Evolutionary conservation across 2,888 invertebrate genomes (phyloP).

Genomic region (Cephus rjabovi): DNA sequence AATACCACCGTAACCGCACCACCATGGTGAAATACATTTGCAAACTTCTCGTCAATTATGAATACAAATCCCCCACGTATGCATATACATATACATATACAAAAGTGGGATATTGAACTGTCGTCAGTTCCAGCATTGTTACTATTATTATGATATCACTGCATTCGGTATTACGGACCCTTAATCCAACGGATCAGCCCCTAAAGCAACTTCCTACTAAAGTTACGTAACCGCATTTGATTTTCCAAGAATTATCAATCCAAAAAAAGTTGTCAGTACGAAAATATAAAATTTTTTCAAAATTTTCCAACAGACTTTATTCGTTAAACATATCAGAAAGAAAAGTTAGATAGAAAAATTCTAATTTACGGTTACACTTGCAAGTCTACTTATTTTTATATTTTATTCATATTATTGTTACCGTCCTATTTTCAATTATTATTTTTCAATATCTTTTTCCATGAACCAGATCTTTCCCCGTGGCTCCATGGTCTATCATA

Average conservation of each 20-base stretch:
- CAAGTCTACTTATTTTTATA: background rate
- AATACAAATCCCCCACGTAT: background rate
- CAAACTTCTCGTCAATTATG: background rate
- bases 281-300: background rate
- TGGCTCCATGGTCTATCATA: background rate
- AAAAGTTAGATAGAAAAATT: background rate
- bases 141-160: background rate
- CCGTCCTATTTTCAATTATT: background rate
- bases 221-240: background rate
- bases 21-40: background rate
- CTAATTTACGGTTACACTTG: background rate
- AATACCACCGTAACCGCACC: slow-evolving; percentile 32
- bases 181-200: background rate
- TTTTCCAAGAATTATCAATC: background rate
- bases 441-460: background rate
- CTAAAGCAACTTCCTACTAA: background rate
- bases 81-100: background rate
- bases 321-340: background rate
- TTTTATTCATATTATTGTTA: background rate
- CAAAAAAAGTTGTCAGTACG: background rate
- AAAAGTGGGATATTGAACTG: background rate
- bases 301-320: background rate
- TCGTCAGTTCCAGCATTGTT: background rate
- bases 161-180: background rate
- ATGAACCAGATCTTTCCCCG: background rate